phyloP scores from a whole-genome alignment of 2,888 invertebrate genomes.

The Yponomeuta plumbellus region DNA sequence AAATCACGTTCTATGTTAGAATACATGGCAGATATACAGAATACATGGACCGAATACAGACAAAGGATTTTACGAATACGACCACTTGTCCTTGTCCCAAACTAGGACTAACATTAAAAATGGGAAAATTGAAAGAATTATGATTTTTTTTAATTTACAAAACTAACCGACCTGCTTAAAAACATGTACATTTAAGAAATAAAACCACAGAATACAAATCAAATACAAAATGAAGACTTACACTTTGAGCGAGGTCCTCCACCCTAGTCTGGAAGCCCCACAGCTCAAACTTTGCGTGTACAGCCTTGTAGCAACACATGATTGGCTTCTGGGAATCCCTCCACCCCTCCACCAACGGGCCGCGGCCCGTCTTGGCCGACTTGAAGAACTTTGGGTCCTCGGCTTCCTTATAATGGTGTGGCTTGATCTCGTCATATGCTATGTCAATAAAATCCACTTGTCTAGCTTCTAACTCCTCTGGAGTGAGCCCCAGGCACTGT shows the following conservation, averaged over 20 bases:
- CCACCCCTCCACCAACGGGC: slow-evolving; percentile 92
- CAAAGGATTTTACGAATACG: too few species aligned
- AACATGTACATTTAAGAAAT: too few species aligned
- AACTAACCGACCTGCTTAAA: too few species aligned
- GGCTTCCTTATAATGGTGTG: slow-evolving; percentile 91
- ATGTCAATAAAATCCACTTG: slow-evolving; percentile 90
- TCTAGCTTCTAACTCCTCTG: slow-evolving; percentile 83
- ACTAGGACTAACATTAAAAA: too few species aligned
- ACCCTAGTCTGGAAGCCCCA: slow-evolving; percentile 94
- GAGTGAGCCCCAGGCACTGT: slow-evolving; percentile 84
- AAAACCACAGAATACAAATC: too few species aligned
- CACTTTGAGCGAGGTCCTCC: slow-evolving; percentile 91
- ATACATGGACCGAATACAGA: too few species aligned
- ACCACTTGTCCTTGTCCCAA: too few species aligned
- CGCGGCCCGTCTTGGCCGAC: slow-evolving; percentile 88
- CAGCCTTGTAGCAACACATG: slow-evolving; percentile 96
- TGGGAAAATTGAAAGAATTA: too few species aligned
- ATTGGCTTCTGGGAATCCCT: slow-evolving; percentile 83
- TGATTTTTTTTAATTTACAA: too few species aligned
- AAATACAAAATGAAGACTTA: slow-evolving; percentile 57
- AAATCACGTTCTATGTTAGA: too few species aligned
- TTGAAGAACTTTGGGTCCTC: slow-evolving; percentile 92
- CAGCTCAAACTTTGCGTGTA: slow-evolving; percentile 91
- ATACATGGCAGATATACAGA: too few species aligned
- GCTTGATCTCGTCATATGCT: slow-evolving; percentile 89